phyloP scores from a whole-genome alignment of 2,888 invertebrate genomes.

The Leptinotarsa peninsularis region DNA sequence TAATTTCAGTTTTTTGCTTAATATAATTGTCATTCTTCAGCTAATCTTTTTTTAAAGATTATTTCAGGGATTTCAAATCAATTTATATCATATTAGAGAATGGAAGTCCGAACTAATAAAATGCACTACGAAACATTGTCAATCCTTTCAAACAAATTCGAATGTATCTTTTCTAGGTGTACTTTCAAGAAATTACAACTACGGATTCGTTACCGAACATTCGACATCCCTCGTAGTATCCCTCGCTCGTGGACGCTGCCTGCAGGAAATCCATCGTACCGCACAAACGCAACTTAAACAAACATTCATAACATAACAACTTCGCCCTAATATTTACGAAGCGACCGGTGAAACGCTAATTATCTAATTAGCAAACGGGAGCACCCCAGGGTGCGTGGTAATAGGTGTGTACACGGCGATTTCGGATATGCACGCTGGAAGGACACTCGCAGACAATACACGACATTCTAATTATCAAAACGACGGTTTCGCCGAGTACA shows the following conservation, averaged over 20 bases:
- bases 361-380: conserved; percentile 14
- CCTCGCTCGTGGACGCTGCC: not conserved
- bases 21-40: too few species aligned
- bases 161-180: too few species aligned
- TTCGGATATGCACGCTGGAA: not conserved
- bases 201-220: too few species aligned
- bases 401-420: conserved; percentile 8
- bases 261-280: not conserved
- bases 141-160: too few species aligned
- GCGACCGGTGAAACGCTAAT: conserved; percentile 1
- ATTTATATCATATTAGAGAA: too few species aligned
- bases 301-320: conserved; percentile 9
- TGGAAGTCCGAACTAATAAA: too few species aligned
- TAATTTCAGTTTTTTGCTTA: too few species aligned
- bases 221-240: not conserved
- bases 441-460: not conserved
- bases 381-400: conserved; percentile 7
- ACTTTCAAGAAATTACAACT: too few species aligned
- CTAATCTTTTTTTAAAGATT: too few species aligned
- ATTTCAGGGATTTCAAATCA: too few species aligned
- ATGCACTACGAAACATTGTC: too few species aligned
- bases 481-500: not conserved
- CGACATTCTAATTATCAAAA: conserved; percentile 3
- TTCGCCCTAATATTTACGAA: conserved; percentile 11
- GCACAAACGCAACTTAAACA: not conserved